Percentiles rank a stretch among this genome's conserved stretches.
These are phyloP conservation scores for Nomada fucata DNA, from an alignment of 2,888 invertebrate species.

Conservation along the genomic window DNA sequence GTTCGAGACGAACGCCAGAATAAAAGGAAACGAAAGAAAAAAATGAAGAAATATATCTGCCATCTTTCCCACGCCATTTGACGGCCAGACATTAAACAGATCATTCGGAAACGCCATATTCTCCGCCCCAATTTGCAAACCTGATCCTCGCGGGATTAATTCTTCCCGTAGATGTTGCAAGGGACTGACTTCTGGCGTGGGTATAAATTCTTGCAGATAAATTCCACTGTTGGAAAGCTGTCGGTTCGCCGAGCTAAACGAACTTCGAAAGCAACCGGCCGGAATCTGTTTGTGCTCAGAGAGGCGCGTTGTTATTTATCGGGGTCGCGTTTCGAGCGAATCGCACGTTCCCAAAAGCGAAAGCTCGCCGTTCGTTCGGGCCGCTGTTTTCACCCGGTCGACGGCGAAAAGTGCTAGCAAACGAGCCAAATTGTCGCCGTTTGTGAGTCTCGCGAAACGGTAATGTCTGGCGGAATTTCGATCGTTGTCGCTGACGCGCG, in stretches of 20 bases:
- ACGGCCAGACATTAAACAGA: not conserved
- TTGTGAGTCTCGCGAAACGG: not conserved
- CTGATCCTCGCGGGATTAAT: not conserved
- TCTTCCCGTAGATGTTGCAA: not conserved
- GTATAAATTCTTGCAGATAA: slow-evolving; percentile 29
- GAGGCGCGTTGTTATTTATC: slow-evolving; percentile 27
- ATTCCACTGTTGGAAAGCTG: slow-evolving; percentile 17
- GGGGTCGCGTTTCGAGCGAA: not conserved
- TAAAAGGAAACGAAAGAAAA: too few species aligned
- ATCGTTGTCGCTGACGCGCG: not conserved
- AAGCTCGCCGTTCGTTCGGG: not conserved
- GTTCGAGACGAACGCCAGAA: too few species aligned
- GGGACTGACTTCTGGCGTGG: not conserved
- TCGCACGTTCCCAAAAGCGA: slow-evolving; percentile 19
- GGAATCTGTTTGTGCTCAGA: slow-evolving; percentile 11
- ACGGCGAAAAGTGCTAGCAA: slow-evolving; percentile 17
- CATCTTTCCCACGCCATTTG: too few species aligned
- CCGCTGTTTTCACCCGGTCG: slow-evolving; percentile 15
- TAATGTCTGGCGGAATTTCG: slow-evolving; percentile 5
- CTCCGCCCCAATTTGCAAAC: not conserved
- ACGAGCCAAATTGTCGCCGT: slow-evolving; percentile 31
- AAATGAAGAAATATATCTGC: too few species aligned
- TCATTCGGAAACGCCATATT: not conserved
- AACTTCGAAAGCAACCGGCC: slow-evolving; percentile 5
- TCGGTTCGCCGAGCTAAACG: not conserved